phyloP scores from a whole-genome alignment of 2,113 vertebrate species.

The Cyprinus carpio region DNA sequence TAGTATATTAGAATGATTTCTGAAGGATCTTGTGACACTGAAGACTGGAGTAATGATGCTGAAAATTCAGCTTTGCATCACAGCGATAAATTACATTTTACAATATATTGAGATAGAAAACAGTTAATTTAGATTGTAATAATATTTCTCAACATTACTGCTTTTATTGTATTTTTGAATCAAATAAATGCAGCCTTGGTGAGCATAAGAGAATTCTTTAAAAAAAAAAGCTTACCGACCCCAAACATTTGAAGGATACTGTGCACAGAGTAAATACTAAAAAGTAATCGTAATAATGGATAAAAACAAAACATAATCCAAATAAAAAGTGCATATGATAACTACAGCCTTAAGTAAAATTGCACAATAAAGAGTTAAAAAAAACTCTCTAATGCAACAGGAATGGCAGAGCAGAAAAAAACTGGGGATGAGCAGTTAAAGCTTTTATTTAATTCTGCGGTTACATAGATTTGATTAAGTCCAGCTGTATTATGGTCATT shows the following conservation, averaged over 20 bases:
- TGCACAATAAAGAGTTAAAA: not conserved
- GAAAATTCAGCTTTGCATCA: not conserved
- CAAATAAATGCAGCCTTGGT: not conserved
- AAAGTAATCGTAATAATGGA: not conserved
- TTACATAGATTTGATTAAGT: constrained; percentile 25
- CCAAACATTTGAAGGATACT: not conserved
- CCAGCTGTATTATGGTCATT: constrained; percentile 26
- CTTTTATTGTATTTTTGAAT: not conserved
- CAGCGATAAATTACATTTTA: too few relatives aligned
- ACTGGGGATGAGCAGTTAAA: not conserved
- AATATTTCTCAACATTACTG: not conserved
- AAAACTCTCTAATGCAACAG: not conserved
- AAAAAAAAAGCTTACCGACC: not conserved
- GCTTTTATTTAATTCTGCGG: not conserved
- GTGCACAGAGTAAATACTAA: not conserved
- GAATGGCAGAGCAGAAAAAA: not conserved
- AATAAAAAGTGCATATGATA: not conserved
- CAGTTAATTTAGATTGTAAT: not conserved
- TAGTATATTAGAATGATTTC: not conserved
- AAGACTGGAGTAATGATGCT: not conserved
- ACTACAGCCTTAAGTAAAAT: not conserved
- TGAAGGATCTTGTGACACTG: not conserved
- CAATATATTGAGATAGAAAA: not conserved
- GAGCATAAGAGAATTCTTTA: not conserved
- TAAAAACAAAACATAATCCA: not conserved